Base-by-base conservation (phyloP, 2,888 invertebrate genomes). In the Andrena marginata region DNA sequence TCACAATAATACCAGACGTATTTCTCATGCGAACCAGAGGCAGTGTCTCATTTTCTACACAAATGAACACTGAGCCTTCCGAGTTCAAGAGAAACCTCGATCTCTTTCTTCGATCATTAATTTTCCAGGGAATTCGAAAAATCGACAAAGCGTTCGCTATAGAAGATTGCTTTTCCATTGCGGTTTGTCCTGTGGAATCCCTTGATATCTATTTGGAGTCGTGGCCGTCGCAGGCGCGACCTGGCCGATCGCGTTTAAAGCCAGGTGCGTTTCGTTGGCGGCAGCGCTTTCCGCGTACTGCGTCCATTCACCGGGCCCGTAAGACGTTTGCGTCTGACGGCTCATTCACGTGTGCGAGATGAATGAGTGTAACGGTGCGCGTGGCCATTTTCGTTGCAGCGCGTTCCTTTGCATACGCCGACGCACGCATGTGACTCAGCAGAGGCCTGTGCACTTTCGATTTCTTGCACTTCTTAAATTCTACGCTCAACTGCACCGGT, bases 301-400 rank as follows among this genome's bases (percentile, higher is more conserved):
- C 56, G 26, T 64, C 60, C 73, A 85, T 85, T 85, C 76, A 71
- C 56, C 42, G 42, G 16, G 26, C 64, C 29, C 56, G 56, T 35
- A 29, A 62, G 69, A 84, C 68, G 78, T 64, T 77, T 31, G 48
- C 54, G 26, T 20, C 64, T 29, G 67, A 78, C 74, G 54, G 69
- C 29, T 84, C 77, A 71, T 85, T 85, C 71, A 69, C 67, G 59
- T 49, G 29, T 16, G 31, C 31, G 23, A 76, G 73, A 67, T 60
- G 70, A 85, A 85, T 63, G 77, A 49, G 10, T 3, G 35, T 3
- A 13, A n/a, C 54, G 13, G 29, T 13, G 42, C 48, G 51, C 62
- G 76, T 80, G n/a, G 49, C 16, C 23, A 62, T 51, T 68, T 68
- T 35, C 51, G 60, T 65, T 35, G 49, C 20, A 51, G 35, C 23